These are phyloP conservation scores for Andrena trimmerana DNA, from an alignment of 2,888 invertebrate genomes.

Conservation along the genomic window DNA sequence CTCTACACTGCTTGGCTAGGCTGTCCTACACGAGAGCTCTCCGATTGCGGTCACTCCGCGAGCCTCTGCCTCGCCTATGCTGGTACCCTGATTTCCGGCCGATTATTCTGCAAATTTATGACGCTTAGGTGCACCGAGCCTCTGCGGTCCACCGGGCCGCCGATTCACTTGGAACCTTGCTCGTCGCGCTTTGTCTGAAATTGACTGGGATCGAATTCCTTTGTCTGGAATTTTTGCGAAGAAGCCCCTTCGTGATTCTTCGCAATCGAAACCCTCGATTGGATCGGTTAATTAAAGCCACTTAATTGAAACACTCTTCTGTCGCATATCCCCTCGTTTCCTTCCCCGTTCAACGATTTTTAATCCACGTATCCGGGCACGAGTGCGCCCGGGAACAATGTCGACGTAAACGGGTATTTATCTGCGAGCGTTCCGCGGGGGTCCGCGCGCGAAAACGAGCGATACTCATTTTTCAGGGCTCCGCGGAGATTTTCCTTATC, in stretches of 20 bases:
- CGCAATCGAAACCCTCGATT: neutral
- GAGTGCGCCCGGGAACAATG: conserved; percentile 13
- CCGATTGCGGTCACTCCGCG: conserved; percentile 4
- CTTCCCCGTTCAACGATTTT: conserved; percentile 18
- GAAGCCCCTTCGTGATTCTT: no score
- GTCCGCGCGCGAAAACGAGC: conserved; percentile 6
- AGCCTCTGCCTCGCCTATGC: neutral
- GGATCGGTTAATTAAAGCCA: neutral
- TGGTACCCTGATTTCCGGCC: conserved; percentile 8
- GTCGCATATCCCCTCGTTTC: neutral
- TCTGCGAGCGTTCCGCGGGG: conserved; percentile 12
- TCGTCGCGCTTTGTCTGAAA: no score
- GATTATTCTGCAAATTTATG: conserved; percentile 5
- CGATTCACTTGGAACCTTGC: neutral
- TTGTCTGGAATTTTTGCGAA: no score
- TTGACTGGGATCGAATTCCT: no score
- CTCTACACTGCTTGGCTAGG: neutral
- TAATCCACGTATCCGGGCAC: conserved; percentile 6
- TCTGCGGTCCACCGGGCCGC: neutral
- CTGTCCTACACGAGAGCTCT: neutral
- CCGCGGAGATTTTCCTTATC: conserved; percentile 60
- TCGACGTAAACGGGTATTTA: conserved; percentile 37
- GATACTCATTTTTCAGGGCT: conserved; percentile 38
- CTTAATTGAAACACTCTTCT: conserved; percentile 22
- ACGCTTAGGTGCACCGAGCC: neutral